Evolutionary conservation across 2,113 vertebrate genomes (phyloP).

Genomic region (Pipa parva): DNA sequence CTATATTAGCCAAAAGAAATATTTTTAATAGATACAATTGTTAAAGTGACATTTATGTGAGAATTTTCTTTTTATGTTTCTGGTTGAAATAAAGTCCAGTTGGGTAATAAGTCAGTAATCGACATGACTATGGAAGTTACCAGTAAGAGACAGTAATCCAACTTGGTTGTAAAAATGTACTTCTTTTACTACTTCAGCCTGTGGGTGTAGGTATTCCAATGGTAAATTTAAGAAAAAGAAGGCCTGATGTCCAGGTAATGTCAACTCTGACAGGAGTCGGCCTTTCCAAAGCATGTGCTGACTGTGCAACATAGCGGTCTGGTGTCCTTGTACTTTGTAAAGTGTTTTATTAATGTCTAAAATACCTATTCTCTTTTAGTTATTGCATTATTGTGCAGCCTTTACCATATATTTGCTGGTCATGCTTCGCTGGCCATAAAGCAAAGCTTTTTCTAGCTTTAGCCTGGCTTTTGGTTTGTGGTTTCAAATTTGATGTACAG

Average conservation of each 20-base stretch:
- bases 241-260: constrained; percentile 66
- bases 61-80: too few species aligned
- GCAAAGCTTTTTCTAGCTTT: background rate
- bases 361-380: background rate
- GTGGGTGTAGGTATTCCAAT: constrained; percentile 75
- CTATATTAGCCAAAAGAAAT: too few species aligned
- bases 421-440: background rate
- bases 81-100: too few species aligned
- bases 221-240: constrained; percentile 72
- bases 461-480: background rate
- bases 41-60: too few species aligned
- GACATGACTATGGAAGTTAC: too few species aligned
- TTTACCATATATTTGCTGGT: too few species aligned
- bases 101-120: too few species aligned
- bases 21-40: too few species aligned
- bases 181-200: constrained; percentile 70
- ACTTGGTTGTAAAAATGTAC: background rate
- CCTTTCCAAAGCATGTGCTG: constrained; percentile 59
- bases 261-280: constrained; percentile 37
- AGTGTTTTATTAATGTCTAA: constrained; percentile 9
- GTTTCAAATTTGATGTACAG: too few species aligned
- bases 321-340: background rate
- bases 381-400: background rate
- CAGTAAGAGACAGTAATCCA: too few species aligned
- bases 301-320: background rate